Evolutionary conservation across 2,888 invertebrate genomes (phyloP).

Genomic region (Trisateles emortualis): DNA sequence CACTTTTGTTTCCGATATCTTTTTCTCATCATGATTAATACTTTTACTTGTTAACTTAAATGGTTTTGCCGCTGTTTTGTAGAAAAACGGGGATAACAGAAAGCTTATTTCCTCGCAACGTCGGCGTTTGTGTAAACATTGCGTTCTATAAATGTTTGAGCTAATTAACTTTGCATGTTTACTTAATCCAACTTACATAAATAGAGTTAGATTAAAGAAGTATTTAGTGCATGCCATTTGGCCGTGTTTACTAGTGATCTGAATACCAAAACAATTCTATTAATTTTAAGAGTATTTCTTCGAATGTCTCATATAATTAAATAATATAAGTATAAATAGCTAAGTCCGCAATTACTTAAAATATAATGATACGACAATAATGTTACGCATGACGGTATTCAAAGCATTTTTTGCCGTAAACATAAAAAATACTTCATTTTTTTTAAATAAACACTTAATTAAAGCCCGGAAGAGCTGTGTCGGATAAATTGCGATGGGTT

Average conservation of each 20-base stretch:
- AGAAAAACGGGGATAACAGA: constrained; percentile 36
- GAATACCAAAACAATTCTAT: not conserved
- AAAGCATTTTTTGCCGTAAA: no score
- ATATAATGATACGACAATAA: no score
- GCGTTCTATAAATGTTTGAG: constrained; percentile 33
- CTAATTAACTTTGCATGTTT: constrained; percentile 48
- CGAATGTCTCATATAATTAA: no score
- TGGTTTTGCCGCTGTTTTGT: constrained; percentile 56
- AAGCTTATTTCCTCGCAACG: constrained; percentile 39
- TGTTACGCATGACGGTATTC: no score
- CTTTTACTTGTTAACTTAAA: constrained; percentile 70
- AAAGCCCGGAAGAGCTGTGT: not conserved
- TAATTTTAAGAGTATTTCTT: not conserved
- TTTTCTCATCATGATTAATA: constrained; percentile 67
- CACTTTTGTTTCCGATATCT: constrained; percentile 71
- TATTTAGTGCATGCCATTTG: constrained; percentile 13
- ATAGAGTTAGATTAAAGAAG: constrained; percentile 10
- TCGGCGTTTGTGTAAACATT: constrained; percentile 32
- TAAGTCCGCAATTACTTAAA: no score
- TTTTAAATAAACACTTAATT: no score
- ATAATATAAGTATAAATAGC: no score
- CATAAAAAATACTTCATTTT: no score
- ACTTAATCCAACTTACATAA: constrained; percentile 25
- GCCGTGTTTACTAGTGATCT: constrained; percentile 11
- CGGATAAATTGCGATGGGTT: not conserved